A percentile compares a stretch with the other conserved stretches of the same genome.
Evolutionary conservation across 1,140 invertebrate species (phyloP).

Genomic region (Maniola jurtina): DNA sequence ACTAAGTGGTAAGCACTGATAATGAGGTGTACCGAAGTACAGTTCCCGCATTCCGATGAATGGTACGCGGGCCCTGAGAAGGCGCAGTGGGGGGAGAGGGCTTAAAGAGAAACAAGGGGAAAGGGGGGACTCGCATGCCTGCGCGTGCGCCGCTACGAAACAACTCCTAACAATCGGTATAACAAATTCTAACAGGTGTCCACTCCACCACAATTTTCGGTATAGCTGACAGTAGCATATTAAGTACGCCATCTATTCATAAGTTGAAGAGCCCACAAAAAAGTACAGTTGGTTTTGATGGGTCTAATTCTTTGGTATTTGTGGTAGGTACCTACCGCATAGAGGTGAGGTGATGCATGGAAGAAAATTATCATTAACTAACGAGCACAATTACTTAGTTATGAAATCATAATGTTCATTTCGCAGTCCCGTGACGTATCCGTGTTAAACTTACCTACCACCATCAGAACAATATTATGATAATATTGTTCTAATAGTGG

Average conservation of each 20-base stretch:
- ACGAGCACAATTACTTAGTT: no score
- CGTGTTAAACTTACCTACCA: no score
- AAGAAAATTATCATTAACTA: conserved; percentile 5
- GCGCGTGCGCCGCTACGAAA: conserved; percentile 58
- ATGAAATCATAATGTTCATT: no score
- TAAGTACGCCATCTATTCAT: conserved; percentile 31
- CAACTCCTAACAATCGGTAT: conserved; percentile 52
- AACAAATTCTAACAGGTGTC: conserved; percentile 66
- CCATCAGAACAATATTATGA: no score
- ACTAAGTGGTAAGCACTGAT: conserved; percentile 50
- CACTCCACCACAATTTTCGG: conserved; percentile 53
- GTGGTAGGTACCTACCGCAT: not conserved
- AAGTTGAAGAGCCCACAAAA: conserved; percentile 5
- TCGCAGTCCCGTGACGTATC: no score
- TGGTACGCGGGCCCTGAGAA: conserved; percentile 40
- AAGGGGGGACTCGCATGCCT: conserved; percentile 46
- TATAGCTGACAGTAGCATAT: conserved; percentile 47
- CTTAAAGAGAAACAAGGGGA: conserved; percentile 16
- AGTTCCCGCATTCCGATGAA: conserved; percentile 64
- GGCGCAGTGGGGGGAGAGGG: conserved; percentile 18
- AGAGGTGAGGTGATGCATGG: not conserved
- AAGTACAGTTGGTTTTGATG: conserved; percentile 20
- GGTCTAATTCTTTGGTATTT: conserved; percentile 12
- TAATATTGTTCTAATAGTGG: no score
- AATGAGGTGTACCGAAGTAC: conserved; percentile 60